These are phyloP conservation scores for Ailurus styani DNA, from an alignment of 2,113 vertebrate genomes.

Conservation along the genomic window DNA sequence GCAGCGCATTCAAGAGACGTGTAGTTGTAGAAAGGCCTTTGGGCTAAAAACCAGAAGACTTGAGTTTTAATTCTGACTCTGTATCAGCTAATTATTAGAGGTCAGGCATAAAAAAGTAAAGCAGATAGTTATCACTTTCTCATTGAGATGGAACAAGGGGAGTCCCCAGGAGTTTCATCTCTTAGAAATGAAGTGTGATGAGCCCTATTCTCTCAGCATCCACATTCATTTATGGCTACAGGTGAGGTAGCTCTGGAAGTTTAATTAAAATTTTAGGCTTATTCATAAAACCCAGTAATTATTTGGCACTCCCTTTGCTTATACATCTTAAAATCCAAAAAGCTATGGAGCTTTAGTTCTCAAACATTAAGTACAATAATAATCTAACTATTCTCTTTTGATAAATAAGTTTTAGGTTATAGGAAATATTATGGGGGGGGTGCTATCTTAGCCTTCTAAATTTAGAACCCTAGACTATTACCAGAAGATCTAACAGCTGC, in stretches of 20 bases:
- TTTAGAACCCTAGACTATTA: background rate
- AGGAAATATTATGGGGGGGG: background rate
- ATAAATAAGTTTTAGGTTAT: background rate
- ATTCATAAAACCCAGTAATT: background rate
- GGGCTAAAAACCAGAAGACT: background rate
- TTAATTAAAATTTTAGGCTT: constrained; percentile 25
- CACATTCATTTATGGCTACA: background rate
- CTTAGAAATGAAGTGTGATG: background rate
- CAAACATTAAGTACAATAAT: background rate
- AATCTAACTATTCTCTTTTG: background rate
- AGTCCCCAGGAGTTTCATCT: background rate
- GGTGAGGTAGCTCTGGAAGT: background rate
- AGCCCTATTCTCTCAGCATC: background rate
- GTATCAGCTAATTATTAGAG: background rate
- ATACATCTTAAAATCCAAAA: background rate
- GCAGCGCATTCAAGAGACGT: background rate
- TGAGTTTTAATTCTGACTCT: constrained; percentile 17
- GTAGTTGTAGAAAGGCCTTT: background rate
- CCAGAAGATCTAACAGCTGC: constrained; percentile 2
- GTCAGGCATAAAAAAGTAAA: background rate
- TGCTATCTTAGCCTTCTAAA: background rate
- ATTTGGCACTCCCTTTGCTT: background rate
- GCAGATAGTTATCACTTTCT: background rate
- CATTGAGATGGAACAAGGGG: background rate
- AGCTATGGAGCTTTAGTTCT: background rate